Percentiles rank a stretch among this genome's conserved stretches.
Evolutionary conservation across 2,888 invertebrate genomes (phyloP).

Genomic region (Drosophila robusta): DNA sequence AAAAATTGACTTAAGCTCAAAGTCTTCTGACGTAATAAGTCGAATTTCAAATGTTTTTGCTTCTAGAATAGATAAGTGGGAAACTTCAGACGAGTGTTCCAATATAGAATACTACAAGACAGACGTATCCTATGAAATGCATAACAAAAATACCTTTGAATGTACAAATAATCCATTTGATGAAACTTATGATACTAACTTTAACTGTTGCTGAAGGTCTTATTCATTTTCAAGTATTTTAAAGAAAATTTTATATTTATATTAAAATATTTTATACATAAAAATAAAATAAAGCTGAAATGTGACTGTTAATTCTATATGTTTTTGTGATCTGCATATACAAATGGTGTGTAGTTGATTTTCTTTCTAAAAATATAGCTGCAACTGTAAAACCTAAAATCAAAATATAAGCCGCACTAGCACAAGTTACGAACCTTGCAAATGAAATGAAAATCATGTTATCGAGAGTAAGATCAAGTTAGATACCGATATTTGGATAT

Average conservation of each 20-base stretch:
- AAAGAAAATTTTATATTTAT: neutral
- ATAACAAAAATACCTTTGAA: neutral
- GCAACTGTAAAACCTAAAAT: too few relatives aligned
- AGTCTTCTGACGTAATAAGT: conserved; percentile 18
- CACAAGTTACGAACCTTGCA: too few relatives aligned
- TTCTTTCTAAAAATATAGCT: too few relatives aligned
- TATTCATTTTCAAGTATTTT: neutral
- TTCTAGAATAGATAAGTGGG: conserved; percentile 19
- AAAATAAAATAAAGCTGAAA: neutral
- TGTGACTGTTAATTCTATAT: neutral
- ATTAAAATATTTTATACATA: neutral
- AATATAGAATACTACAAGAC: neutral
- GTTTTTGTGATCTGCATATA: too few relatives aligned
- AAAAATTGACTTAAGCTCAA: neutral
- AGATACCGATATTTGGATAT: too few relatives aligned
- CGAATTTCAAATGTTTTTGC: conserved; percentile 32
- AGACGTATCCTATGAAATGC: neutral
- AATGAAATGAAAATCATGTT: too few relatives aligned
- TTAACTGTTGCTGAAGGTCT: conserved; percentile 18
- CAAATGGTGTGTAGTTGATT: too few relatives aligned
- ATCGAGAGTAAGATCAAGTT: too few relatives aligned
- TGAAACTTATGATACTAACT: conserved; percentile 35
- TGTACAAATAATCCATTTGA: conserved; percentile 32
- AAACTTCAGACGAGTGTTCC: neutral
- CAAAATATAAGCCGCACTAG: too few relatives aligned